phyloP scores from a whole-genome alignment of 2,888 invertebrate genomes.

The Urechis unicinctus region DNA sequence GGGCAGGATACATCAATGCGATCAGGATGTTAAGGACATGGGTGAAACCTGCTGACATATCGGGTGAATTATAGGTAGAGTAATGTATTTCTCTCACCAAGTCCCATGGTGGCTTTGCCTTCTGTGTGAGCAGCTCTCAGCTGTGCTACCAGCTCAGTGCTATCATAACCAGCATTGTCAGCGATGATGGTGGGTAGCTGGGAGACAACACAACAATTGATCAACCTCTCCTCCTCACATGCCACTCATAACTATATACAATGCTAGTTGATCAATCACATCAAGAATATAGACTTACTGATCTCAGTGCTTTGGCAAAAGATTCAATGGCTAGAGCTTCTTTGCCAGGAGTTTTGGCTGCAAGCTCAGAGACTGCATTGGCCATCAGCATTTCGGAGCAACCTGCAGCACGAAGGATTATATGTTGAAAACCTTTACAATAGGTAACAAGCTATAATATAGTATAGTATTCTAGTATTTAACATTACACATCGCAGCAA shows the following conservation, averaged over 20 bases:
- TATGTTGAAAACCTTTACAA: conserved; percentile 1
- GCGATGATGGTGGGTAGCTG: conserved; percentile 90
- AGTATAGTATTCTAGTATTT: not conserved
- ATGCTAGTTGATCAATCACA: too few relatives aligned
- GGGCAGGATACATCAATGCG: too few relatives aligned
- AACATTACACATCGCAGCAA: not conserved
- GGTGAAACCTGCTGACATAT: not conserved
- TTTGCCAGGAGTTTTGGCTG: conserved; percentile 86
- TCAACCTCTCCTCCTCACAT: not conserved
- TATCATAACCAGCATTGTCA: conserved; percentile 98
- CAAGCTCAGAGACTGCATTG: conserved; percentile 76
- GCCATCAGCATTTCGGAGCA: conserved; percentile 97
- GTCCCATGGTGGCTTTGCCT: conserved; percentile 69
- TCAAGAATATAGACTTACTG: conserved; percentile 30
- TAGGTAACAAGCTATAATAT: too few relatives aligned
- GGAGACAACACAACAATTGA: conserved; percentile 14
- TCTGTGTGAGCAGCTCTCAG: conserved; percentile 84
- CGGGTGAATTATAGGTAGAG: not conserved
- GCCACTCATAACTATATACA: too few relatives aligned
- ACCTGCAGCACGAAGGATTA: conserved; percentile 50
- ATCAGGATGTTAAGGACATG: too few relatives aligned
- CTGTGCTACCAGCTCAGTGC: conserved; percentile 63
- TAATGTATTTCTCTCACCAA: too few relatives aligned
- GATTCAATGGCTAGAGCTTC: conserved; percentile 96
- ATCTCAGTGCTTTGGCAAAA: conserved; percentile 75